phyloP scores from a whole-genome alignment of 2,888 invertebrate species.

The Amblyteles armatorius region DNA sequence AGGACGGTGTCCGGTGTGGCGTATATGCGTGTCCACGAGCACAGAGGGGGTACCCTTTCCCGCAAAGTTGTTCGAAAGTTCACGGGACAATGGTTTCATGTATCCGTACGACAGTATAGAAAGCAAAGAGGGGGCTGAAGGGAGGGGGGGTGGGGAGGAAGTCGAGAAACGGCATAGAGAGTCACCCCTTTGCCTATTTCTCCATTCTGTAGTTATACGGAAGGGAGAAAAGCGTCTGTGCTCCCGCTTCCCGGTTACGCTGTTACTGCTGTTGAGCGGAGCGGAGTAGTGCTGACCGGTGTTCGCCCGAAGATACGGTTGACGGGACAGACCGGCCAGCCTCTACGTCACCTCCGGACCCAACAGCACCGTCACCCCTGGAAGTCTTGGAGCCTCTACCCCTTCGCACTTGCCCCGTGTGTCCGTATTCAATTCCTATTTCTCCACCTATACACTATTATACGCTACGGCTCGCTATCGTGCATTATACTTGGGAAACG shows the following conservation, averaged over 20 bases:
- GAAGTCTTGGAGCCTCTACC: constrained; percentile 52
- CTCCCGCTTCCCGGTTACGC: constrained; percentile 63
- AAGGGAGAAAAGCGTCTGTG: constrained; percentile 75
- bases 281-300: constrained; percentile 80
- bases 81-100: constrained; percentile 82
- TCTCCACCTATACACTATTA: constrained; percentile 55
- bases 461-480: constrained; percentile 48
- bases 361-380: constrained; percentile 58
- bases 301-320: constrained; percentile 83
- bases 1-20: constrained; percentile 51
- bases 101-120: constrained; percentile 76
- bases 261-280: constrained; percentile 61
- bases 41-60: constrained; percentile 75
- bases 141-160: constrained; percentile 68
- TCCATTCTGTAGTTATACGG: constrained; percentile 75
- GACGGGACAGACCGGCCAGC: constrained; percentile 75
- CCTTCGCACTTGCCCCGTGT: constrained; percentile 53
- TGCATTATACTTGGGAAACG: constrained; percentile 44
- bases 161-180: constrained; percentile 68
- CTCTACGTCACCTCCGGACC: constrained; percentile 54
- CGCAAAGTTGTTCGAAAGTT: constrained; percentile 83
- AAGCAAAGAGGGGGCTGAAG: constrained; percentile 70
- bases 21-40: constrained; percentile 33
- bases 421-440: constrained; percentile 68
- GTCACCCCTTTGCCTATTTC: constrained; percentile 74